Evolutionary conservation across 1,140 invertebrate genomes (phyloP), one percentile per base, ranked within the genome.

Genomic region (Thrips palmi): DNA sequence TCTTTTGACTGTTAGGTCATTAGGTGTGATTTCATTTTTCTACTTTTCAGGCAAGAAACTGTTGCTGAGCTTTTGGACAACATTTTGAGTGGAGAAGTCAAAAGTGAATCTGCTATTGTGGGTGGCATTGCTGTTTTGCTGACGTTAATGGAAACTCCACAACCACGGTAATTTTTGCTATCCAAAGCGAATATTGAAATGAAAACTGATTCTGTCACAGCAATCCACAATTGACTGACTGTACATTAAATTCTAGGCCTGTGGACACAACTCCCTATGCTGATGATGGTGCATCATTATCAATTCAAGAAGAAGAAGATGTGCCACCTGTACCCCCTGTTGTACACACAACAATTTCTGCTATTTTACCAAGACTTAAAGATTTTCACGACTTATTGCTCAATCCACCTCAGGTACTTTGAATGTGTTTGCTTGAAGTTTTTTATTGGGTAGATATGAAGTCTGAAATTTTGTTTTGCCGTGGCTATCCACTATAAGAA

Each of bases 81-180:
- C 52, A 77, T 85, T 56, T 67, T 84, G 44, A 59, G 62, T 43
- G 64, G 62, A 48, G 68, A 71, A 46, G 68, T n/a, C n/a, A 69
- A 62, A 41, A 64, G 55, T 46, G 79, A 85, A 62, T 78, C 71
- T 53, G 70, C 71, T 49, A 72, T 85, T 50, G 68, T 80, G 34
- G 76, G 76, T 59, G 80, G 81, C 49, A 74, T 86, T 51, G 66
- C 70, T 58, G 71, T 85, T 54, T 66, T 85, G 53, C 64, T 85
- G 52, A 69, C 70, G 25, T 61, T 86, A 46, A 57, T 85, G 45
- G 70, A 65, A 21, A 42, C 46, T 15, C 24, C 39, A 30, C 37
- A 56, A 49, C 59, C 52, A 43, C 53, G 53, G 63, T 65, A 58
- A 50, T 46, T 49, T n/a, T n/a, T n/a, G n/a, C n/a, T n/a, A n/a